These are phyloP conservation scores for Acrocephalus kingi DNA, from an alignment of 2,113 vertebrate genomes.

Conservation along the genomic window DNA sequence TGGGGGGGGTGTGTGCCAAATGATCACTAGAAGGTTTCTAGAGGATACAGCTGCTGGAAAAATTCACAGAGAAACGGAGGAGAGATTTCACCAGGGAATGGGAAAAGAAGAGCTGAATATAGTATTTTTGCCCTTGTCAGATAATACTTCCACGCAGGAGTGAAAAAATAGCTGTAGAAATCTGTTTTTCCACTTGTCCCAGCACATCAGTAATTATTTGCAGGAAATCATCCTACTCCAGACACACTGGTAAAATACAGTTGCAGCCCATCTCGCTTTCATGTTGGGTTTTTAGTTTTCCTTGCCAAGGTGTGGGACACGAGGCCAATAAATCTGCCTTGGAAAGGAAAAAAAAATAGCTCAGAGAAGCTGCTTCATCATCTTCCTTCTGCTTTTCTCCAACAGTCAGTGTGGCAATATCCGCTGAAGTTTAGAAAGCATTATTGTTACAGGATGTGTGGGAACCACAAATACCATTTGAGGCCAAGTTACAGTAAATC, in stretches of 20 bases:
- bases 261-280: neutral
- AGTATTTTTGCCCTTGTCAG: neutral
- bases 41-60: neutral
- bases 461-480: constrained; percentile 40
- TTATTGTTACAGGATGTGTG: constrained; percentile 53
- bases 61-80: neutral
- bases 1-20: neutral
- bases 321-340: neutral
- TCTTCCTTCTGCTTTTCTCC: constrained; percentile 50
- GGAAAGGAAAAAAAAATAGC: neutral
- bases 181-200: neutral
- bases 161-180: neutral
- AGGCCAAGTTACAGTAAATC: constrained; percentile 61
- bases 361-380: neutral
- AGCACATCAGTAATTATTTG: neutral
- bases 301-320: neutral
- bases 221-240: neutral
- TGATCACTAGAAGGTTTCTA: neutral
- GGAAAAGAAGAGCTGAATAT: neutral
- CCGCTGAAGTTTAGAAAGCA: constrained; percentile 40
- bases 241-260: neutral
- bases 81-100: neutral
- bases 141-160: neutral
- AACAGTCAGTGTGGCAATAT: constrained; percentile 37
- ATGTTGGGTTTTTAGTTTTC: neutral